Evolutionary conservation across 1,140 invertebrate species (phyloP), one percentile per base, ranked within the genome.

Genomic region (Temnothorax longispinosus): DNA sequence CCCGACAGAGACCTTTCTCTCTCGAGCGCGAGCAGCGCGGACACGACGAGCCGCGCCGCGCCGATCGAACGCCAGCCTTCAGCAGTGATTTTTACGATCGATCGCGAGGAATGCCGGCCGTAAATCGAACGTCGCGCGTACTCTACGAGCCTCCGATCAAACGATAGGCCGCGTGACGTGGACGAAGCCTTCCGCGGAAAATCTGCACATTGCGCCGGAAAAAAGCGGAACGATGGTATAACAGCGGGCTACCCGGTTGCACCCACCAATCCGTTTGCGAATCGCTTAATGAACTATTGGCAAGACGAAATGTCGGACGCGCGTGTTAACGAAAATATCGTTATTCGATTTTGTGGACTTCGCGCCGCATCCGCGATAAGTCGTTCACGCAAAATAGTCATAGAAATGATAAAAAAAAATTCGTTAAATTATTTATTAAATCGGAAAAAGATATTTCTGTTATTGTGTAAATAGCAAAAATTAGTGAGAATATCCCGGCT

Each of bases 1-100:
- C 65, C 56, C 82, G 81, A 62, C 67, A 60, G 64, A 64, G 67
- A 89, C 85, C 88, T 90, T 90, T 90, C 86, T 87, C 87, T 88
- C 85, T 84, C 64, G 3, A 32, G n/a, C 44, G n/a, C 62, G 62
- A 44, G 47, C 13, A 47, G 11, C 72, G 13, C 52, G 58, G 54
- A 11, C 44, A 47, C 77, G 88, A 88, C 69, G 82, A 89, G 52
- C 71, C 69, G 75, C 47, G 69, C 27, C 27, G 27, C 27, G 44
- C 72, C 18, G 87, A 76, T 89, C 58, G 60, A 75, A 85, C 69
- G 76, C 50, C 60, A 90, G 58, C 89, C 85, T 89, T 89, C 80
- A 77, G 62, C 50, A 62, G 4, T 21, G 62, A 88, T 88, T 90
- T 90, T 90, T 90, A 80, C 74, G 74, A 74, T 85, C 85, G 85